Conservation (phyloP, 2,888 invertebrate genomes). For the Acrobeloides nanus region DNA sequence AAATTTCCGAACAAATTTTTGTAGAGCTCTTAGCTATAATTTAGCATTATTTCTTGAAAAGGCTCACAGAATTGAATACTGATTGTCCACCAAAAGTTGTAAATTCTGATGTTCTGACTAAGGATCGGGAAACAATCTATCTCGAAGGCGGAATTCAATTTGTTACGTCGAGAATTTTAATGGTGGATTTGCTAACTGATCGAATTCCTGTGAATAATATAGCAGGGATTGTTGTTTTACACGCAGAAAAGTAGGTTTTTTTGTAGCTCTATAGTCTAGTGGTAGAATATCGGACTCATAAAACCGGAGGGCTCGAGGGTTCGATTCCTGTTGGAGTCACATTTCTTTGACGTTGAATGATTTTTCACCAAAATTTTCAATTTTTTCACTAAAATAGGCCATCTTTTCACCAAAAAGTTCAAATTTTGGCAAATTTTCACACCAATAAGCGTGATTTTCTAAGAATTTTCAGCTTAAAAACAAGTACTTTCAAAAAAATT, state of each 20-base stretch:
- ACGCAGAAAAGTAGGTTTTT: constrained; percentile 65
- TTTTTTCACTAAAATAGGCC: too few species aligned
- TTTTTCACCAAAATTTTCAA: too few species aligned
- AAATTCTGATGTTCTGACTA: constrained; percentile 41
- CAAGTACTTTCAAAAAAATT: too few species aligned
- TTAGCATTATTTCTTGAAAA: constrained; percentile 32
- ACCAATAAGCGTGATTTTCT: too few species aligned
- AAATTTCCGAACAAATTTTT: background rate
- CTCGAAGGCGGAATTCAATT: constrained; percentile 87
- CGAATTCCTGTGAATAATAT: constrained; percentile 78
- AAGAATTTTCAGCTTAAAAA: too few species aligned
- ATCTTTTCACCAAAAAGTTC: too few species aligned
- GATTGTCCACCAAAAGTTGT: constrained; percentile 42
- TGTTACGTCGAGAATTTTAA: constrained; percentile 83
- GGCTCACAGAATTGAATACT: constrained; percentile 26
- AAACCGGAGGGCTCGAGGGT: too few species aligned
- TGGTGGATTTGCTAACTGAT: constrained; percentile 86
- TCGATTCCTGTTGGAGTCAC: too few species aligned
- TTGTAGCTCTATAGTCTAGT: constrained; percentile 1
- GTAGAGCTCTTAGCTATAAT: constrained; percentile 17
- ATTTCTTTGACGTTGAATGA: too few species aligned
- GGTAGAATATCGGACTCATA: too few species aligned
- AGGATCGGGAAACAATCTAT: constrained; percentile 63
- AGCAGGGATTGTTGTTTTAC: constrained; percentile 80
- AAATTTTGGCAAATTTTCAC: too few species aligned